Percentiles rank a stretch among this genome's conserved stretches.
These are phyloP conservation scores for Eutrigla gurnardus DNA, from an alignment of 2,797 vertebrate genomes.

Conservation along the genomic window DNA sequence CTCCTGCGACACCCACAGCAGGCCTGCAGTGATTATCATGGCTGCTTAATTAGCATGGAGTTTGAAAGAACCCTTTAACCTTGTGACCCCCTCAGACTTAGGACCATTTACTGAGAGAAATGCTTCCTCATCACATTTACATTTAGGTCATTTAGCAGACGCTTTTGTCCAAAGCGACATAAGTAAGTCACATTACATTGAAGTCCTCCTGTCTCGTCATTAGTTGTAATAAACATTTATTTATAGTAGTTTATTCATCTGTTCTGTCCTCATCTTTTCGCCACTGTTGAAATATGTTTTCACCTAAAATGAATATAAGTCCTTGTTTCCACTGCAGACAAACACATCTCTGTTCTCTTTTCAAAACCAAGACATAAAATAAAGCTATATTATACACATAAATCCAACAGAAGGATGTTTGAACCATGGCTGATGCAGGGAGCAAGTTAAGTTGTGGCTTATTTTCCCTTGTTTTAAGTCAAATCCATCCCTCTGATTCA, in stretches of 20 bases:
- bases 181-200: conserved; percentile 5
- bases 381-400: not conserved
- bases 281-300: not conserved
- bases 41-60: conserved; percentile 19
- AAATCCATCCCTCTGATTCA: not conserved
- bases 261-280: not conserved
- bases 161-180: too few relatives aligned
- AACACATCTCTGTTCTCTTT: not conserved
- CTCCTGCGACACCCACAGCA: conserved; percentile 16
- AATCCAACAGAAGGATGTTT: not conserved
- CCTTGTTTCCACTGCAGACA: not conserved
- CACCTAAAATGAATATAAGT: not conserved
- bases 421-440: not conserved
- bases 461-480: not conserved
- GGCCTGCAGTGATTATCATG: not conserved
- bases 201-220: too few relatives aligned
- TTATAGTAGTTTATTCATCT: not conserved
- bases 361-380: not conserved
- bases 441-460: not conserved
- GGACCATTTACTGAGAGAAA: not conserved
- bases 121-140: conserved; percentile 4
- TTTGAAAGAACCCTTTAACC: not conserved
- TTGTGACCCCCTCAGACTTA: not conserved
- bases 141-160: too few relatives aligned
- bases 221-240: not conserved